phyloP scores from a whole-genome alignment of 2,797 vertebrate genomes.

The Hozukius guyotensis region DNA sequence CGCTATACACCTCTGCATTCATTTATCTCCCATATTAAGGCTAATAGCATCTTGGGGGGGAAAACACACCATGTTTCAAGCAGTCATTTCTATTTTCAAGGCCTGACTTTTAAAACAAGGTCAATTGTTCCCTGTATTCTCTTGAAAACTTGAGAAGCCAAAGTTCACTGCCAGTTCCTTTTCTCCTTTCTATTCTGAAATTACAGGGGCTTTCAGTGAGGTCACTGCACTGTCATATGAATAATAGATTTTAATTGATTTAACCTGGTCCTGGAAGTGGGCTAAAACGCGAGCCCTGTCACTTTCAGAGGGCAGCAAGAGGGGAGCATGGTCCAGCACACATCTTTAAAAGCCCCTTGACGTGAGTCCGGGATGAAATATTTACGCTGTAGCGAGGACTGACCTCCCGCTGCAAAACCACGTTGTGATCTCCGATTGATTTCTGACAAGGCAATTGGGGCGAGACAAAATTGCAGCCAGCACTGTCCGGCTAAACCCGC shows the following conservation, averaged over 20 bases:
- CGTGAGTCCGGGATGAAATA: conserved; percentile 93
- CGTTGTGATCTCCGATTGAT: conserved; percentile 93
- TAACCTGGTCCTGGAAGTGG: conserved; percentile 94
- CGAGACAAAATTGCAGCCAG: conserved; percentile 86
- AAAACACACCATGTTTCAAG: conserved; percentile 46
- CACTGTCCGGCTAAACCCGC: conserved; percentile 42
- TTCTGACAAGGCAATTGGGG: conserved; percentile 93
- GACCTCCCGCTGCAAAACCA: conserved; percentile 91
- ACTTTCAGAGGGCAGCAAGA: conserved; percentile 89
- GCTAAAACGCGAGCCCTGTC: conserved; percentile 91
- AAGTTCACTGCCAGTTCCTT: conserved; percentile 73
- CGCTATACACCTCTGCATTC: conserved; percentile 45
- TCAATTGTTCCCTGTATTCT: conserved; percentile 59
- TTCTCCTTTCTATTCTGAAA: conserved; percentile 75
- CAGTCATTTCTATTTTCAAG: conserved; percentile 56
- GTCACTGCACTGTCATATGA: conserved; percentile 82
- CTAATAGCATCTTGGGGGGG: conserved; percentile 46
- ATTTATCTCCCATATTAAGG: conserved; percentile 48
- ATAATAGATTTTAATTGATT: conserved; percentile 99
- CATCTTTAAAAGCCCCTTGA: conserved; percentile 94
- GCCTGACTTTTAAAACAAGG: conserved; percentile 70
- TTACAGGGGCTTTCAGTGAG: conserved; percentile 76
- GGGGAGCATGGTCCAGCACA: conserved; percentile 87
- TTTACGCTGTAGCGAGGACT: conserved; percentile 89
- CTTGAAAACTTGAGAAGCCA: conserved; percentile 68